A percentile compares a stretch with the other conserved stretches of the same genome.
These are phyloP conservation scores for Pantherophis vulpinus DNA, from an alignment of 2,797 vertebrate genomes.

Conservation along the genomic window DNA sequence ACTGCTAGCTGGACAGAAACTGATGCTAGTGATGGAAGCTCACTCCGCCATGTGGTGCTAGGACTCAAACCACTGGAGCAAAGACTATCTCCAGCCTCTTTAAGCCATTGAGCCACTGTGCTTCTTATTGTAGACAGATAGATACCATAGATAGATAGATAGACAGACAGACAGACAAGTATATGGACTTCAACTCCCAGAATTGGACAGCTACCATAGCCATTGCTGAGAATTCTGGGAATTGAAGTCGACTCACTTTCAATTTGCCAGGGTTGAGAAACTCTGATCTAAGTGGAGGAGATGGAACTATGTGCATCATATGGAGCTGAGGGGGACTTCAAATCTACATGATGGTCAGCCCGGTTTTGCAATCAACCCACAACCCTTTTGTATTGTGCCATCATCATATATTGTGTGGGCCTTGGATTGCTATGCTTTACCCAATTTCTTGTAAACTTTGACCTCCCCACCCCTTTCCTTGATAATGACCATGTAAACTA, in stretches of 20 bases:
- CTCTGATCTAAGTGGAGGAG: neutral
- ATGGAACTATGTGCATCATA: neutral
- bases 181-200: neutral
- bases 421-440: neutral
- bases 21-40: too few relatives aligned
- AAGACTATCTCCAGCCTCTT: too few relatives aligned
- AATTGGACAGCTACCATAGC: neutral
- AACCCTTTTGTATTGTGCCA: neutral
- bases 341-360: neutral
- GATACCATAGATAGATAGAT: too few relatives aligned
- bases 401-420: neutral
- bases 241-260: neutral
- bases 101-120: too few relatives aligned
- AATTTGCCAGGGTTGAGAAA: neutral
- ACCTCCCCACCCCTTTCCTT: neutral
- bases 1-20: too few relatives aligned
- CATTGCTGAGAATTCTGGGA: neutral
- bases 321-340: neutral
- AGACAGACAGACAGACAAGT: neutral
- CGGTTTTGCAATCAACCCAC: neutral
- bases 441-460: neutral
- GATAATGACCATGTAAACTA: neutral
- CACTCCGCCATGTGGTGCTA: too few relatives aligned
- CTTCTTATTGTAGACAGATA: too few relatives aligned
- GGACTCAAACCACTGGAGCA: too few relatives aligned